phyloP scores from a whole-genome alignment of 2,888 invertebrate genomes.

The Margaritifera margaritifera region DNA sequence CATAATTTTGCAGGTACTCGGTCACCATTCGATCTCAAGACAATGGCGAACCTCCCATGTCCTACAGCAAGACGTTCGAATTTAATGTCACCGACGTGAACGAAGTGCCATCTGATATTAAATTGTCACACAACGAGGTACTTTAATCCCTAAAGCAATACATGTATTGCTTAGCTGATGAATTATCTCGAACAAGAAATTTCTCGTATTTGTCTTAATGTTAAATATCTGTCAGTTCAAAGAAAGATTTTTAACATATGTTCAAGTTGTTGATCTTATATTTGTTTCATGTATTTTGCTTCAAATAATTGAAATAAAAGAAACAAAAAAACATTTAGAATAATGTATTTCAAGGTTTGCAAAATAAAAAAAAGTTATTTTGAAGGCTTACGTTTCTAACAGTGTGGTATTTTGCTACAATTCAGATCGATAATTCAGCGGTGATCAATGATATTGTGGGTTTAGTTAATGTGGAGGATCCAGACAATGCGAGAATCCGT shows the following conservation, averaged over 20 bases:
- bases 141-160: background rate
- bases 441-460: slow-evolving; percentile 34
- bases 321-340: no score
- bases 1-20: slow-evolving; percentile 9
- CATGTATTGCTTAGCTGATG: background rate
- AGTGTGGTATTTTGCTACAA: background rate
- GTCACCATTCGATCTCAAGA: slow-evolving; percentile 42
- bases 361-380: background rate
- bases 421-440: slow-evolving; percentile 40
- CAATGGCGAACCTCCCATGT: slow-evolving; percentile 31
- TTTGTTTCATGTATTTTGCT: no score
- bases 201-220: no score
- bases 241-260: no score
- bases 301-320: no score
- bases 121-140: slow-evolving; percentile 41
- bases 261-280: no score
- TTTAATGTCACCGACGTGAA: slow-evolving; percentile 46
- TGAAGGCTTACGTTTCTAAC: background rate
- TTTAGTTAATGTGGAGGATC: slow-evolving; percentile 40
- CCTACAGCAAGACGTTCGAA: slow-evolving; percentile 36
- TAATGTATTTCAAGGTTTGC: background rate
- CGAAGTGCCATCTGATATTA: slow-evolving; percentile 43
- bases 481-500: slow-evolving; percentile 37
- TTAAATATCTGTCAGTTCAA: no score
- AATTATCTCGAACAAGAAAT: no score